Evolutionary conservation across 1,140 invertebrate genomes (phyloP).

Genomic region (Heliconius melpomene): DNA sequence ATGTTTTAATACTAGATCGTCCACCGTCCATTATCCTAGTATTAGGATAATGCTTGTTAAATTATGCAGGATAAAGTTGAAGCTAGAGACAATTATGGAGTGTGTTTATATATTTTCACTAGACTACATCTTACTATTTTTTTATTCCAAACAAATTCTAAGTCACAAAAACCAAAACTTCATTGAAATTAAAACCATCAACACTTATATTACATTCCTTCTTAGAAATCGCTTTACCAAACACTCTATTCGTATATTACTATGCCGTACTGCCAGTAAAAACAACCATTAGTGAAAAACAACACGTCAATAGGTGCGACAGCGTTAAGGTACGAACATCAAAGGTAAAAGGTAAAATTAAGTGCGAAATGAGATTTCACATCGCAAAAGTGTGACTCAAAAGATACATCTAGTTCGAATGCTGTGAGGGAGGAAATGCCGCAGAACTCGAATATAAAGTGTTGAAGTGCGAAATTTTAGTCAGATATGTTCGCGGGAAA

Average conservation of each 20-base stretch:
- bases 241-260: not conserved
- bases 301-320: not conserved
- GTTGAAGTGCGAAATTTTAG: not conserved
- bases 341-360: not conserved
- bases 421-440: not conserved
- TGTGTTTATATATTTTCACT: not conserved
- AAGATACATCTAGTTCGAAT: not conserved
- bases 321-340: not conserved
- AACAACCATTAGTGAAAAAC: conserved; percentile 2
- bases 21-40: too few relatives aligned
- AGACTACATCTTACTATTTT: not conserved
- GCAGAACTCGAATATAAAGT: not conserved
- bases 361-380: not conserved
- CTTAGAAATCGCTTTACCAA: not conserved
- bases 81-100: not conserved
- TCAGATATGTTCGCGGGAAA: too few relatives aligned
- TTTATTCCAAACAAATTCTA: not conserved
- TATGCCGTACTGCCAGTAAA: not conserved
- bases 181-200: not conserved
- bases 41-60: too few relatives aligned
- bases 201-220: not conserved
- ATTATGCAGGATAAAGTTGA: not conserved
- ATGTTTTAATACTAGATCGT: too few relatives aligned
- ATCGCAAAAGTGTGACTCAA: not conserved
- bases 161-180: not conserved